A percentile compares a stretch with the other conserved stretches of the same genome.
Conservation (phyloP, 2,888 invertebrate species). For the Gibbula magus region DNA sequence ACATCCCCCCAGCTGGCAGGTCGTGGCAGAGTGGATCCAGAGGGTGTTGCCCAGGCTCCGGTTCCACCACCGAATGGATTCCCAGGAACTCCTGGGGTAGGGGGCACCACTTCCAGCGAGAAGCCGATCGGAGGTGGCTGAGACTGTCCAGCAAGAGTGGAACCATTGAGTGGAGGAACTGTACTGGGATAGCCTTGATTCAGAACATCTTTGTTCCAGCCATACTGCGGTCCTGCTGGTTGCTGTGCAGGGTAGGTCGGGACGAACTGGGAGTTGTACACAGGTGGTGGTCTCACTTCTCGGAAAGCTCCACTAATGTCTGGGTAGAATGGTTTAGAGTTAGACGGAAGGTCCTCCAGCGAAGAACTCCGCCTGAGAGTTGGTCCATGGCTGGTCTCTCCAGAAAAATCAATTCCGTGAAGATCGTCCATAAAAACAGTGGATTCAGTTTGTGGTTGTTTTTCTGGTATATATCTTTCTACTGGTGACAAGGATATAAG, state of each 20-base stretch:
- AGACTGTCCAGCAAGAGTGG: neutral
- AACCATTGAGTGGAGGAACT: neutral
- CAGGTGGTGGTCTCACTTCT: slow-evolving; percentile 35
- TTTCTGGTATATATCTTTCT: neutral
- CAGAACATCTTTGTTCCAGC: slow-evolving; percentile 47
- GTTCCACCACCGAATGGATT: slow-evolving; percentile 8
- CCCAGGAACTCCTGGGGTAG: neutral
- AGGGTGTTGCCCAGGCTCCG: neutral
- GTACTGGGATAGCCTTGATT: neutral
- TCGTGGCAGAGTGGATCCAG: slow-evolving; percentile 3
- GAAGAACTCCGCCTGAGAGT: slow-evolving; percentile 28
- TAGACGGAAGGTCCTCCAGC: slow-evolving; percentile 40
- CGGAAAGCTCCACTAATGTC: slow-evolving; percentile 65
- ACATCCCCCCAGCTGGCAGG: slow-evolving; percentile 31
- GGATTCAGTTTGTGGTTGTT: neutral
- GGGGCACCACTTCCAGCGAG: slow-evolving; percentile 15
- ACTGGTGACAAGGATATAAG: slow-evolving; percentile 44
- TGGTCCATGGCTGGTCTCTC: neutral
- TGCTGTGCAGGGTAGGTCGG: slow-evolving; percentile 3
- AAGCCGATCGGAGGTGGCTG: slow-evolving; percentile 29
- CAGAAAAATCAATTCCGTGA: slow-evolving; percentile 59
- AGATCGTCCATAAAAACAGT: slow-evolving; percentile 49
- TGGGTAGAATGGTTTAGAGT: slow-evolving; percentile 49
- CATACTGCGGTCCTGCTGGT: slow-evolving; percentile 39
- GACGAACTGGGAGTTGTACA: neutral